Evolutionary conservation across 1,140 invertebrate genomes (phyloP).

Genomic region (Hyles euphorbiae): DNA sequence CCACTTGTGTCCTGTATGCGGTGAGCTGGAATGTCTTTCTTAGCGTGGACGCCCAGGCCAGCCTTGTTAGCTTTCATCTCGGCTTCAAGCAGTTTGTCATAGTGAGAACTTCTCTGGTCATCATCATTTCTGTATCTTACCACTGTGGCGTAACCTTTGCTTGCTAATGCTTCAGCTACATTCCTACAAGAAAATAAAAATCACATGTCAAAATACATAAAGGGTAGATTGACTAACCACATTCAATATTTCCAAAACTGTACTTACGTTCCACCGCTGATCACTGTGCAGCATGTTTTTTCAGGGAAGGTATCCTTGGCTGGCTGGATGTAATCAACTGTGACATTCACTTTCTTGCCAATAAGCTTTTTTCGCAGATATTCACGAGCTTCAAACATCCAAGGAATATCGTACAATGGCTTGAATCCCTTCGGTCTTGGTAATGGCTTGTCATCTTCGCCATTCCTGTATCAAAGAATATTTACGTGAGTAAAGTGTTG

Average conservation of each 20-base stretch:
- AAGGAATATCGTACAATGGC: slow-evolving; percentile 97
- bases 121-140: slow-evolving; percentile 96
- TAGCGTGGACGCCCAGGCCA: slow-evolving; percentile 87
- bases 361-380: slow-evolving; percentile 97
- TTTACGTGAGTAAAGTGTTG: too few relatives aligned
- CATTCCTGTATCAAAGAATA: slow-evolving; percentile 50
- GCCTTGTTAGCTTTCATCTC: slow-evolving; percentile 95
- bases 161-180: slow-evolving; percentile 94
- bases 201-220: neutral
- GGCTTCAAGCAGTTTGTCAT: slow-evolving; percentile 95
- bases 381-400: slow-evolving; percentile 98
- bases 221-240: too few relatives aligned
- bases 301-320: slow-evolving; percentile 95
- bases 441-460: slow-evolving; percentile 79
- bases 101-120: slow-evolving; percentile 95
- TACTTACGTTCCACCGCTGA: slow-evolving; percentile 86
- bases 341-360: slow-evolving; percentile 95
- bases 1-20: slow-evolving; percentile 92
- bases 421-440: slow-evolving; percentile 78
- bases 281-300: slow-evolving; percentile 96
- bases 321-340: slow-evolving; percentile 97
- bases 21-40: slow-evolving; percentile 89
- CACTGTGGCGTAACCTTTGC: slow-evolving; percentile 94
- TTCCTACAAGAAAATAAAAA: slow-evolving; percentile 80
- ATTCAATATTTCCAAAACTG: neutral